Evolutionary conservation across 2,797 vertebrate genomes (phyloP).

Genomic region (Argentina silus): DNA sequence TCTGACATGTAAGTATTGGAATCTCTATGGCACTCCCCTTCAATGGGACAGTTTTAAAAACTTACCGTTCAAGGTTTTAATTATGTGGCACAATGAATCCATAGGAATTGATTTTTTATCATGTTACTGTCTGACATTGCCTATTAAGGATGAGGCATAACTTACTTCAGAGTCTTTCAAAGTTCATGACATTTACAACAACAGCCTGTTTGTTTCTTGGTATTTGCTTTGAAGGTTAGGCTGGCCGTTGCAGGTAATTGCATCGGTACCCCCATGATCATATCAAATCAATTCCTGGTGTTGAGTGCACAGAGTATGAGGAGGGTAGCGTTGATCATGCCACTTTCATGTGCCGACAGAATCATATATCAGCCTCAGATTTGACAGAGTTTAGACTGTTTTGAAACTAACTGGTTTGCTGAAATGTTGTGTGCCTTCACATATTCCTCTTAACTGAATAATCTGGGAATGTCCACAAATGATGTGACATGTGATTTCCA

Average conservation of each 20-base stretch:
- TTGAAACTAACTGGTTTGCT: background rate
- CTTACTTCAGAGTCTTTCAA: conserved; percentile 70
- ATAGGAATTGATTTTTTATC: conserved; percentile 48
- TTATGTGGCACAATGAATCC: background rate
- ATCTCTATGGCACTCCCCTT: background rate
- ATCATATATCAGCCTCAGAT: background rate
- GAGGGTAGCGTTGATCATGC: background rate
- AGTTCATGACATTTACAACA: conserved; percentile 81
- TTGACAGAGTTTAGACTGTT: background rate
- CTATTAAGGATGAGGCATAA: conserved; percentile 62
- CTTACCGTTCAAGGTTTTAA: conserved; percentile 32
- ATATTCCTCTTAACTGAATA: background rate
- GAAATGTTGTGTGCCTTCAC: background rate
- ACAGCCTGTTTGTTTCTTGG: conserved; percentile 66
- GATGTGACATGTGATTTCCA: background rate
- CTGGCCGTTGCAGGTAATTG: conserved; percentile 66
- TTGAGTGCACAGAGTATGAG: conserved; percentile 40
- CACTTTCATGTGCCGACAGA: background rate
- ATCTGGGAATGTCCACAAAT: background rate
- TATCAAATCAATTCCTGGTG: conserved; percentile 53
- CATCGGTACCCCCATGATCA: conserved; percentile 53
- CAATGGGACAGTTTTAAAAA: conserved; percentile 28
- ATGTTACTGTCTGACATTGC: conserved; percentile 58
- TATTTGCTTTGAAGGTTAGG: conserved; percentile 82
- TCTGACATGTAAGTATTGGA: conserved; percentile 38